These are phyloP conservation scores for Homarus gammarus DNA, from an alignment of 2,888 invertebrate species.

Conservation along the genomic window DNA sequence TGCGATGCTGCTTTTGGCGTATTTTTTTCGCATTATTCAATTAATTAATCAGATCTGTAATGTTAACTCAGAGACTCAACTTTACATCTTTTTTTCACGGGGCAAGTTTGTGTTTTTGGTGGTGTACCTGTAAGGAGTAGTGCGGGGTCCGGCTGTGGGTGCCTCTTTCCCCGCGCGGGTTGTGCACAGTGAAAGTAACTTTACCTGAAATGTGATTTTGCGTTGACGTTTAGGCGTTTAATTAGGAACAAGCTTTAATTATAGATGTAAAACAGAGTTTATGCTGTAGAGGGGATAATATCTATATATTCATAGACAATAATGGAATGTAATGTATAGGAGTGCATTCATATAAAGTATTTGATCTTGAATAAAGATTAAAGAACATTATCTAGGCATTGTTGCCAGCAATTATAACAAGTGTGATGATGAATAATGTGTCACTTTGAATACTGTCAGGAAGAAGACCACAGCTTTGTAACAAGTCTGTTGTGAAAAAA, in stretches of 20 bases:
- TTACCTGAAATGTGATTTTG: slow-evolving; percentile 6
- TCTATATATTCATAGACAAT: neutral
- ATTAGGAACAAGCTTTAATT: slow-evolving; percentile 18
- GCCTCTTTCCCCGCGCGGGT: neutral
- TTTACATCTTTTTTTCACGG: neutral
- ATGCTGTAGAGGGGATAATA: neutral
- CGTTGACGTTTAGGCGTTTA: neutral
- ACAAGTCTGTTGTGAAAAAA: no score
- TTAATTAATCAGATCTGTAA: no score
- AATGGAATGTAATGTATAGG: neutral
- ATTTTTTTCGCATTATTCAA: neutral
- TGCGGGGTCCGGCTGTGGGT: neutral
- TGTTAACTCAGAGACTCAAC: neutral
- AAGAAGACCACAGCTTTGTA: no score
- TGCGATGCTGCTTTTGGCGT: neutral
- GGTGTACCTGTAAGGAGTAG: neutral
- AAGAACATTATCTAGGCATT: no score
- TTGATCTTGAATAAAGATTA: no score
- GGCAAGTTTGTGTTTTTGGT: neutral
- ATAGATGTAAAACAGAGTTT: neutral
- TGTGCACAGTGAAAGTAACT: neutral
- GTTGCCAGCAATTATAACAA: no score
- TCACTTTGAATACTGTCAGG: no score
- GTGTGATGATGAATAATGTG: no score
- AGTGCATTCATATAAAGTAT: no score